Base-by-base conservation (phyloP, 2,888 invertebrate genomes). In the Zeuzera pyrina region DNA sequence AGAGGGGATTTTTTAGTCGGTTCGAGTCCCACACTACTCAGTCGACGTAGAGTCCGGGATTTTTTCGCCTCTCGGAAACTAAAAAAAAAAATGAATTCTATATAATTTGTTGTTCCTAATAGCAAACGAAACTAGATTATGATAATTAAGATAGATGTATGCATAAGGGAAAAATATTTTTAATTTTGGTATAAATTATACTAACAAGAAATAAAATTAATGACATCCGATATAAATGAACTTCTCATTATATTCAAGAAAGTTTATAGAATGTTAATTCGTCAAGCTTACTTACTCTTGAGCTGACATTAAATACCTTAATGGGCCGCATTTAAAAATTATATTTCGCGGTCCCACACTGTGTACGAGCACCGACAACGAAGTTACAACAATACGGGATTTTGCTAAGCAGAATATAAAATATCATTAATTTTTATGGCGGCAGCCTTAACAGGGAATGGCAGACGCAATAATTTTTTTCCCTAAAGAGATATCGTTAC, bases 321-420 rank as follows among this genome's bases (percentile, higher is more conserved):
- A 72, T 69, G 57, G 54, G 51, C 58, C 52, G 45, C 47, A 45
- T 42, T 50, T 34, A 49, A 43, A 37, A 55, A 35, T 56, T 51
- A 57, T 61, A 57, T 49, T 45, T 49, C 40, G 39, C 25, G 39
- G 56, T 43, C 40, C 29, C 35, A 37, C 44, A 40, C 44, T 55
- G 52, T 55, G 45, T 52, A 36, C 25, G 42, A 42, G 45, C 48
- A 49, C 59, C 57, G 65, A 58, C 49, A 47, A 35, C 38, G 47
- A 44, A 47, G 46, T 48, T 59, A 43, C 59, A 66, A 73, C 70
- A 72, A 66, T 62, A 57, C 35, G 41, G 57, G 68, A 67, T 70
- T 65, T 51, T 59, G 57, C 52, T 77, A 77, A 76, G 72, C 68
- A 73, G 57, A 43, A 44, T 49, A 59, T 77, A 73, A 78, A 76